Evolutionary conservation across 1,140 invertebrate species (phyloP).

Genomic region (Drepana arcuata): DNA sequence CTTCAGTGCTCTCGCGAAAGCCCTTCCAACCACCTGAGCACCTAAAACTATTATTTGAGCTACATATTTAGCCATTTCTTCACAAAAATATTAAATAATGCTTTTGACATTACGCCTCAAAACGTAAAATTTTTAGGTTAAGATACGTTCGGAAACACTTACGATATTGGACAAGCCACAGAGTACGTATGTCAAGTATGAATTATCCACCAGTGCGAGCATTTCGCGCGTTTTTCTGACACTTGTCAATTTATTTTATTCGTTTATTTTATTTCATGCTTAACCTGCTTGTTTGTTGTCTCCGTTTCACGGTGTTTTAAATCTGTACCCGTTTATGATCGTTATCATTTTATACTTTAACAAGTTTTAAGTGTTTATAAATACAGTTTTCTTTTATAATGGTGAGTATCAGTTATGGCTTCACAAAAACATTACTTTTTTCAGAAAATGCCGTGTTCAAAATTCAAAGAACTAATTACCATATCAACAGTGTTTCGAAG

Average conservation of each 20-base stretch:
- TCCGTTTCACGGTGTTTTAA: slow-evolving; percentile 3
- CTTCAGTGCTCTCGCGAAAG: slow-evolving; percentile 89
- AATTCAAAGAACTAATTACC: too few relatives aligned
- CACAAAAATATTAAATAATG: slow-evolving; percentile 22
- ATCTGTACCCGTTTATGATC: slow-evolving; percentile 1
- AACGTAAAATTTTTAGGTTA: slow-evolving; percentile 24
- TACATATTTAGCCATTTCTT: slow-evolving; percentile 91
- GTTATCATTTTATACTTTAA: background rate
- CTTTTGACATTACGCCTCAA: slow-evolving; percentile 33
- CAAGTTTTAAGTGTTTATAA: background rate
- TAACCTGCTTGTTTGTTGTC: slow-evolving; percentile 8
- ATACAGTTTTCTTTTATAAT: background rate
- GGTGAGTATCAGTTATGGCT: background rate
- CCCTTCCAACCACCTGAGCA: slow-evolving; percentile 89
- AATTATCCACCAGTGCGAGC: background rate
- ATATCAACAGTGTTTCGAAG: too few relatives aligned
- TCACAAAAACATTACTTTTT: too few relatives aligned
- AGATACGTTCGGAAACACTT: slow-evolving; percentile 9
- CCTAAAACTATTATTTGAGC: slow-evolving; percentile 92
- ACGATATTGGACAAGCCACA: slow-evolving; percentile 1
- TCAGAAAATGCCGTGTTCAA: too few relatives aligned
- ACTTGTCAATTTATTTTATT: background rate
- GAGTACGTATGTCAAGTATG: background rate
- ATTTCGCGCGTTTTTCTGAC: slow-evolving; percentile 17
- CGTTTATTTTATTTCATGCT: too few relatives aligned